Evolutionary conservation across 2,797 vertebrate genomes (phyloP), one percentile per base, ranked within the genome.

Genomic region (Sebastes steindachneri): DNA sequence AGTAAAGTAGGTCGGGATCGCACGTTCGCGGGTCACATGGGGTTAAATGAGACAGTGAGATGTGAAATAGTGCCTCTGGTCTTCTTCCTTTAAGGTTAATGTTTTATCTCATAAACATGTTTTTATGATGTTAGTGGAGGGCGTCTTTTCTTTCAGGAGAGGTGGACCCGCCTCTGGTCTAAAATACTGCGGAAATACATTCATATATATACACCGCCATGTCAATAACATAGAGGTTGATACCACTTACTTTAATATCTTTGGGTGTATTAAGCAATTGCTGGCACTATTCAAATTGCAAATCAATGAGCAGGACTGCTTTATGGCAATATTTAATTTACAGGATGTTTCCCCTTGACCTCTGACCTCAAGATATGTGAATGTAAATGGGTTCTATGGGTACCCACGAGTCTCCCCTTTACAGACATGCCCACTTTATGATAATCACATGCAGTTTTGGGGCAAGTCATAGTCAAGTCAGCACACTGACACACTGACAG

Each of bases 71-170:
- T 11, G 53, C 26, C 23, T 23, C 33, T 15, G 15, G 10, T n/a
- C 5, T 66, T 41, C 14, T 11, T 59, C 26, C n/a, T 29, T 58
- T 28, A 7, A 57, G 37, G 75, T 77, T 77, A 73, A 73, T 77
- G 45, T 58, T 78, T 69, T 5, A 54, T 69, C 57, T 67, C 14
- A 55, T 68, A 28, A 25, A 57, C 63, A 64, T 15, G 19, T 6
- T 48, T 75, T 75, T 55, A 70, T 45, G 54, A 55, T 11, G 65
- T 19, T 53, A 29, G 11, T 28, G 21, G 25, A 35, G 10, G 41
- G 19, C 25, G 55, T 10, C 14, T 26, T 26, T 14, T 73, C 7
- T 53, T 9, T 23, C 5, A 37, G 26, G 19, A 53, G 53, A 35
- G 21, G 5, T 23, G 58, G 2, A 17, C 23, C 7, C 6, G 2